Conservation (phyloP, 2,797 vertebrate species). For the Enteromius treurensis region DNA sequence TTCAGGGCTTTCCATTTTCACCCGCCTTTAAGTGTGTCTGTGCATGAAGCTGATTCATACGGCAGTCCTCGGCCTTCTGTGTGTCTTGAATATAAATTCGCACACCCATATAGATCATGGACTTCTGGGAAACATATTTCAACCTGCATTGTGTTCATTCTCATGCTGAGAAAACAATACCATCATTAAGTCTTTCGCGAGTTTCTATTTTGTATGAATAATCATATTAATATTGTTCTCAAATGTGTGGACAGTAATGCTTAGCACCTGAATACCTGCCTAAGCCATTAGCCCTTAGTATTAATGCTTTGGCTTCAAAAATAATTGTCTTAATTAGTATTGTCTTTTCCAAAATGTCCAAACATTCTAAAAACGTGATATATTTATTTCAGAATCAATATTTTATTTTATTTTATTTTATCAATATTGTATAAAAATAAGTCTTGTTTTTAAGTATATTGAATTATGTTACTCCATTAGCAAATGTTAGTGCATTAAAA, state of each 20-base stretch:
- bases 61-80: constrained; percentile 31
- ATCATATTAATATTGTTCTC: constrained; percentile 5
- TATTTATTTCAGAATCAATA: not conserved
- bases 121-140: constrained; percentile 33
- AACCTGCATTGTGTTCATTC: not conserved
- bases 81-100: constrained; percentile 48
- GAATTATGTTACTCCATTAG: not conserved
- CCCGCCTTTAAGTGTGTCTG: constrained; percentile 21
- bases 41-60: constrained; percentile 40
- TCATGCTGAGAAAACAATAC: not conserved
- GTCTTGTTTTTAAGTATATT: not conserved
- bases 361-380: not conserved
- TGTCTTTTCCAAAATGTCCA: not conserved
- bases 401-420: not conserved
- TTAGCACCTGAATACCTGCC: not conserved
- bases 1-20: constrained; percentile 25
- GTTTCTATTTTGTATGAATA: not conserved
- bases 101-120: constrained; percentile 7
- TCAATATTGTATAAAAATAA: not conserved
- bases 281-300: not conserved
- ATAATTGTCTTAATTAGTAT: too few relatives aligned
- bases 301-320: not conserved
- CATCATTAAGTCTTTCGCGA: constrained; percentile 12
- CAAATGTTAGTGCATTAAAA: not conserved
- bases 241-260: not conserved